Evolutionary conservation across 2,797 vertebrate genomes (phyloP), one percentile per base, ranked within the genome.

Genomic region (Hypotaenidia okinawae): DNA sequence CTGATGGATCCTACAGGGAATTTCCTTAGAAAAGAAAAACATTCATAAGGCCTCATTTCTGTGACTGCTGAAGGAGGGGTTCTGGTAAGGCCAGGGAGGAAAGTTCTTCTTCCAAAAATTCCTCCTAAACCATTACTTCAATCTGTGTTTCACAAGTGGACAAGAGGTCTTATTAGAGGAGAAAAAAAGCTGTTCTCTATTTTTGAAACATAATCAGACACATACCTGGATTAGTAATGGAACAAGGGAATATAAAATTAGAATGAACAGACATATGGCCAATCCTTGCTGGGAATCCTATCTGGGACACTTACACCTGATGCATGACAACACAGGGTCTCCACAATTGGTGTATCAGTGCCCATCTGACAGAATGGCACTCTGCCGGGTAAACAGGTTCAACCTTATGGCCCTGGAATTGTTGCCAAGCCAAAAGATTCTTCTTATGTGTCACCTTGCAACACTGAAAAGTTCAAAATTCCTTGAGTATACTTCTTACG

Each of bases 341-440:
- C 77, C 77, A 3, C 77, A 78, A 78, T 87, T 35, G 84, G 63
- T 67, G 89, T 41, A 62, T 59, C 72, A 62, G 15, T 83, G 85
- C 54, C 90, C 96, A 96, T 96, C 94, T 97, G 96, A 97, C 87
- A 90, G 57, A 49, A 72, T 92, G 93, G 90, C 94, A 78, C 47
- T 8, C 59, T 69, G 93, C 94, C 95, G 49, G 43, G 67, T 83
- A 88, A 96, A 88, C 87, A 96, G 91, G 85, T 93, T 75, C 84
- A 92, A 86, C 93, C 94, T 93, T 96, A 89, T 89, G 94, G 77
- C 63, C 89, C 27, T 18, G 83, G 41, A 47, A 54, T 4, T 74
- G 43, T 11, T 90, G 94, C 89, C 94, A 96, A 91, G 80, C 63
- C 84, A 47, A 84, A 92, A 13, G 69, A 75, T 88, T 86, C 94